Conservation (phyloP, 1,140 invertebrate species). For the Gryllus bimaculatus region DNA sequence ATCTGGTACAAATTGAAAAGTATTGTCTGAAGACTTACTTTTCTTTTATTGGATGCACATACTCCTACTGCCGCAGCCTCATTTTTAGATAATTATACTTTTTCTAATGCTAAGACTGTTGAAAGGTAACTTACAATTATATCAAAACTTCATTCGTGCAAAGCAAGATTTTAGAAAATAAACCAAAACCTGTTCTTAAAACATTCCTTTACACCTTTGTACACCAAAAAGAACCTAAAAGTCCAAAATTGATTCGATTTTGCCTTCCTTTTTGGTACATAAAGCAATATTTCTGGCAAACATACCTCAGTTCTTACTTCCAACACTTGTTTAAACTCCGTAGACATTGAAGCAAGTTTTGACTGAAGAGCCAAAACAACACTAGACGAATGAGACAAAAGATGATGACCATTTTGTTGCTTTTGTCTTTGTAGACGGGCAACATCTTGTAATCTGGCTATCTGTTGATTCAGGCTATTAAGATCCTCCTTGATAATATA, state of each 20-base stretch:
- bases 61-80: no score
- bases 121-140: no score
- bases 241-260: not conserved
- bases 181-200: no score
- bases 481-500: slow-evolving; percentile 97
- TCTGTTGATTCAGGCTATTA: slow-evolving; percentile 90
- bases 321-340: slow-evolving; percentile 88
- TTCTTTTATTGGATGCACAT: no score
- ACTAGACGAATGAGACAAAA: slow-evolving; percentile 91
- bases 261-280: not conserved
- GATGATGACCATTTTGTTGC: slow-evolving; percentile 58
- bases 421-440: slow-evolving; percentile 49
- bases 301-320: slow-evolving; percentile 68
- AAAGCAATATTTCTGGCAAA: not conserved
- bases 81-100: no score
- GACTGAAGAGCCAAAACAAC: slow-evolving; percentile 91
- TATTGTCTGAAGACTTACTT: no score
- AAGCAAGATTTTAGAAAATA: no score
- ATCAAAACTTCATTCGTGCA: no score
- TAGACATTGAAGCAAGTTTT: slow-evolving; percentile 91
- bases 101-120: no score
- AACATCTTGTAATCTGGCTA: slow-evolving; percentile 75
- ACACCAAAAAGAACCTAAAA: not conserved
- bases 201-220: no score
- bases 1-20: no score